Base-by-base conservation (phyloP, 1,140 invertebrate species). In the Hypothenemus hampei region DNA sequence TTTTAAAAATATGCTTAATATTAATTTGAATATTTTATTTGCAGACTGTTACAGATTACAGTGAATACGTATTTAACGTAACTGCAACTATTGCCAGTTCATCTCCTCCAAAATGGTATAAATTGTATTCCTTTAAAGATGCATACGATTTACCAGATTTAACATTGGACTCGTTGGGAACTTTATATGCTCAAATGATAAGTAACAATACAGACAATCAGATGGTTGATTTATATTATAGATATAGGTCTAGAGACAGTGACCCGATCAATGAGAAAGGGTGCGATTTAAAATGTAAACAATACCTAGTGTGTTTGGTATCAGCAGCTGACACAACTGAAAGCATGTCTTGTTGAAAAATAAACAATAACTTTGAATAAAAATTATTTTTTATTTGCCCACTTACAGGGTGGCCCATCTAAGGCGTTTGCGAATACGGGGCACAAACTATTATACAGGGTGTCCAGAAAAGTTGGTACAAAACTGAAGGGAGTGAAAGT, bases 41-140 rank as follows among this genome's bases (percentile, higher is more conserved):
- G 3, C 66, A 84, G 84, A 72, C 73, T 59, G 78, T 89, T 1
- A 57, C 80, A 22, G 82, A 89, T 65, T 80, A 81, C 36, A 75
- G 83, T 3, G 88, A 84, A n/a, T 93, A 82, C 73, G 82, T 81
- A 1, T 82, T 86, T 60, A 89, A 93, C 68, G 62, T 92, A 2
- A 89, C 84, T 0, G 74, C n/a, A n/a, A n/a, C n/a, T n/a, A n/a
- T n/a, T n/a, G n/a, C n/a, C n/a, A n/a, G n/a, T n/a, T n/a, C n/a
- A n/a, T n/a, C n/a, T n/a, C n/a, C 66, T 36, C 53, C 54, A 5
- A 63, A 72, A 20, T 88, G 86, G 85, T 80, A 75, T 45, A 74
- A 80, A 65, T 75, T 84, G 3, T 89, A 88, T 63, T 78, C 80
- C 7, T 84, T 88, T 55, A 80, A 75, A 61, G 76, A 82, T 33